These are phyloP conservation scores for Lagopus leucura DNA, from an alignment of 2,113 vertebrate species.

Conservation along the genomic window DNA sequence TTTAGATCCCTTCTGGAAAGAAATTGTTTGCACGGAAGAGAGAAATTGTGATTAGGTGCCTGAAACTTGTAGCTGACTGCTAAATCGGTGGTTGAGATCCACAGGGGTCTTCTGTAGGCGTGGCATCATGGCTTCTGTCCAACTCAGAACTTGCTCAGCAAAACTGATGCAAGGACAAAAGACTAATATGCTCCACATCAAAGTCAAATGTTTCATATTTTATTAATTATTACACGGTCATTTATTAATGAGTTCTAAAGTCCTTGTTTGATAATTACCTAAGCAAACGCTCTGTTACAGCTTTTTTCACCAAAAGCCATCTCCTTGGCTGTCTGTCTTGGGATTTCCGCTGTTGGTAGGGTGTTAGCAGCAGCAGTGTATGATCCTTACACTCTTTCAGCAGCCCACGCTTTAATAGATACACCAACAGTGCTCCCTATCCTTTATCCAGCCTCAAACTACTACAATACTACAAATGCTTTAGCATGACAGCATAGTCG, in stretches of 20 bases:
- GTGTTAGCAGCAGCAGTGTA: not conserved
- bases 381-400: not conserved
- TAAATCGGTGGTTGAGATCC: not conserved
- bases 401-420: not conserved
- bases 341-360: not conserved
- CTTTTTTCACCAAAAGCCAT: slow-evolving; percentile 8
- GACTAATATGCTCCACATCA: not conserved
- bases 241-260: not conserved
- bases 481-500: accelerated
- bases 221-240: not conserved
- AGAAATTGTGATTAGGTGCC: not conserved
- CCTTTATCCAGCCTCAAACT: not conserved
- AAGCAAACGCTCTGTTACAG: not conserved
- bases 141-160: not conserved
- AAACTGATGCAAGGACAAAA: not conserved
- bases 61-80: not conserved
- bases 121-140: not conserved
- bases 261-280: slow-evolving; percentile 5
- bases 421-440: not conserved
- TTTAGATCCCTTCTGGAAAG: not conserved
- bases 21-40: not conserved
- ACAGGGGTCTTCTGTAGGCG: not conserved
- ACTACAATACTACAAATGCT: not conserved
- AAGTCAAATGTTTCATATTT: slow-evolving; percentile 17
- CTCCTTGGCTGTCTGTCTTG: not conserved